Evolutionary conservation across 2,797 vertebrate genomes (phyloP).

Genomic region (Denticeps clupeoides): DNA sequence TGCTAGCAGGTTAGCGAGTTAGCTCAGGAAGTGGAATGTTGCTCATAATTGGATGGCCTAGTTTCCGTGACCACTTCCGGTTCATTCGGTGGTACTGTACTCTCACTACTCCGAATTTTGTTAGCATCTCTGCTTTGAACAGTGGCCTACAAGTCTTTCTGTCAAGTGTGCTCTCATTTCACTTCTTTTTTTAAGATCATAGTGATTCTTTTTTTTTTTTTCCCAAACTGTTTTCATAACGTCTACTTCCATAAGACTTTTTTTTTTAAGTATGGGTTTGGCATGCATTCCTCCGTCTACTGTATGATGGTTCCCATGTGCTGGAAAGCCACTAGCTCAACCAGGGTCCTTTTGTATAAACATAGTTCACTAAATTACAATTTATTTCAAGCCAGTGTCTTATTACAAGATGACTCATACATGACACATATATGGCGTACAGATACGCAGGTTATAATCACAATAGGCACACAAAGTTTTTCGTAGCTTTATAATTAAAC

Average conservation of each 20-base stretch:
- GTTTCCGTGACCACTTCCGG: constrained; percentile 31
- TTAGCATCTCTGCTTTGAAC: no score
- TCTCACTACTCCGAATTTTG: no score
- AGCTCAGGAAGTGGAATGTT: constrained; percentile 27
- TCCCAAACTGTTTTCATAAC: constrained; percentile 33
- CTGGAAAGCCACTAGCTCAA: constrained; percentile 29
- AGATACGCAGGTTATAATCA: no score
- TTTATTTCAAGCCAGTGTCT: no score
- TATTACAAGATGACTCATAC: no score
- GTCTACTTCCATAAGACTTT: constrained; percentile 26
- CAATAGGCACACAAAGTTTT: no score
- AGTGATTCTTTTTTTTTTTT: no score
- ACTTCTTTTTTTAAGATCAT: no score
- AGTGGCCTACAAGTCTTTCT: no score
- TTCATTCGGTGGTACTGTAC: constrained; percentile 15
- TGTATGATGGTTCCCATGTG: constrained; percentile 37
- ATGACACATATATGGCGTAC: no score
- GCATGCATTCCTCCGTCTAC: constrained; percentile 22
- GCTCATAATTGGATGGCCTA: constrained; percentile 27
- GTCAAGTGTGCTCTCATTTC: no score
- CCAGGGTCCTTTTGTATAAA: constrained; percentile 32
- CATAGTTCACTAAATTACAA: constrained; percentile 31
- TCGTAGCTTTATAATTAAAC: no score
- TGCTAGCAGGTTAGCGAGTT: constrained; percentile 11
- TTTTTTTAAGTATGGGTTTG: constrained; percentile 26